These are phyloP conservation scores for Darevskia mixta DNA, from an alignment of 2,797 vertebrate genomes.

Conservation along the genomic window DNA sequence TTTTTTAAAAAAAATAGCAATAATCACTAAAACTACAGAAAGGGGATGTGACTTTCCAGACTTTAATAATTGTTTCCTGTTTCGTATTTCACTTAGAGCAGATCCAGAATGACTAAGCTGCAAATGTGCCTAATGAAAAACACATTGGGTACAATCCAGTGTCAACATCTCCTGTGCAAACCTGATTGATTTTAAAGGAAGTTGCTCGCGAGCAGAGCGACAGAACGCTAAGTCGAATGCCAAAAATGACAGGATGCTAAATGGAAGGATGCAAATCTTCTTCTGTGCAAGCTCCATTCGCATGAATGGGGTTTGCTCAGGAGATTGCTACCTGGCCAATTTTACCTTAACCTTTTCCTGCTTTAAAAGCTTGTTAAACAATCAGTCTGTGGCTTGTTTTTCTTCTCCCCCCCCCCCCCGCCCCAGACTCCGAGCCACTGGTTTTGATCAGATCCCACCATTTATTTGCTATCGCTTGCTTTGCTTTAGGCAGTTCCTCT, in stretches of 20 bases:
- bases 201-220: not conserved
- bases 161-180: slow-evolving; percentile 10
- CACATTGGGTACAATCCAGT: slow-evolving; percentile 44
- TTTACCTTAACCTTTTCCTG: slow-evolving; percentile 62
- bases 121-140: slow-evolving; percentile 65
- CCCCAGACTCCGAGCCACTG: slow-evolving; percentile 63
- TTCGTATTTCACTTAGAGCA: slow-evolving; percentile 37
- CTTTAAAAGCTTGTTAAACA: slow-evolving; percentile 52
- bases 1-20: not conserved
- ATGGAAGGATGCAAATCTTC: not conserved
- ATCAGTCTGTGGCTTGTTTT: slow-evolving; percentile 76
- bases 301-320: not conserved
- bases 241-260: slow-evolving; percentile 8
- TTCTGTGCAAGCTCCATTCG: not conserved
- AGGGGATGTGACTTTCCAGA: slow-evolving; percentile 45
- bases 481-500: slow-evolving; percentile 82
- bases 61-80: slow-evolving; percentile 61
- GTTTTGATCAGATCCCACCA: slow-evolving; percentile 77
- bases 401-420: too few relatives aligned
- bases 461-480: slow-evolving; percentile 78
- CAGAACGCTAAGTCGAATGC: not conserved
- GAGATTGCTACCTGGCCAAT: not conserved
- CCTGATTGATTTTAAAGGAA: slow-evolving; percentile 17
- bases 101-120: slow-evolving; percentile 46
- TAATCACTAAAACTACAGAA: slow-evolving; percentile 48